phyloP scores from a whole-genome alignment of 2,888 invertebrate genomes.

The Linnaemya vulpina region DNA sequence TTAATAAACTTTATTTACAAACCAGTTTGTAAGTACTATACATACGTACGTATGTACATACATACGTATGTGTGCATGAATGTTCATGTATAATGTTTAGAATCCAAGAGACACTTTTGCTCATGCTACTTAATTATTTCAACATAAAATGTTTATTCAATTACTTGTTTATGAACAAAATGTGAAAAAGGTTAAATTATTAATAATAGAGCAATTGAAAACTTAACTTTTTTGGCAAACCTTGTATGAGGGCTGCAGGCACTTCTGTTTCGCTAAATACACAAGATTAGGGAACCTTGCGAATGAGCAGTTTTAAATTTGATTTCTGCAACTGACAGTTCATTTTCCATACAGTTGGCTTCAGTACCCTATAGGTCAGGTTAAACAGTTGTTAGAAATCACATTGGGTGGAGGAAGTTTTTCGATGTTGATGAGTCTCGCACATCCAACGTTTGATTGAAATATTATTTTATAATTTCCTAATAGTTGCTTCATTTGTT shows the following conservation, averaged over 20 bases:
- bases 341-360: too few relatives aligned
- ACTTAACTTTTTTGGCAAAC: not conserved
- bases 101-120: not conserved
- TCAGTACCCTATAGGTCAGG: too few relatives aligned
- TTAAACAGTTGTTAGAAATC: too few relatives aligned
- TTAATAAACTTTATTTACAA: conserved; percentile 20
- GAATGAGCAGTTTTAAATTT: not conserved
- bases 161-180: conserved; percentile 6
- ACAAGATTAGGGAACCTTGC: too few relatives aligned
- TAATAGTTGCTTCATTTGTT: not conserved
- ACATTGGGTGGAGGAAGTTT: too few relatives aligned
- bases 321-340: not conserved
- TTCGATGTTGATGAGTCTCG: too few relatives aligned
- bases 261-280: not conserved
- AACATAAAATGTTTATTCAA: conserved; percentile 10
- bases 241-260: conserved; percentile 12
- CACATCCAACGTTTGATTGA: not conserved
- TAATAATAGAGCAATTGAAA: conserved; percentile 21
- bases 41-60: not conserved
- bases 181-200: not conserved
- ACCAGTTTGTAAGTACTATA: not conserved
- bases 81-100: not conserved
- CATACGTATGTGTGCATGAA: too few relatives aligned
- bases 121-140: not conserved
- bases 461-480: not conserved